Base-by-base conservation (phyloP, 2,888 invertebrate genomes). In the Megaustenia siamemsis region DNA sequence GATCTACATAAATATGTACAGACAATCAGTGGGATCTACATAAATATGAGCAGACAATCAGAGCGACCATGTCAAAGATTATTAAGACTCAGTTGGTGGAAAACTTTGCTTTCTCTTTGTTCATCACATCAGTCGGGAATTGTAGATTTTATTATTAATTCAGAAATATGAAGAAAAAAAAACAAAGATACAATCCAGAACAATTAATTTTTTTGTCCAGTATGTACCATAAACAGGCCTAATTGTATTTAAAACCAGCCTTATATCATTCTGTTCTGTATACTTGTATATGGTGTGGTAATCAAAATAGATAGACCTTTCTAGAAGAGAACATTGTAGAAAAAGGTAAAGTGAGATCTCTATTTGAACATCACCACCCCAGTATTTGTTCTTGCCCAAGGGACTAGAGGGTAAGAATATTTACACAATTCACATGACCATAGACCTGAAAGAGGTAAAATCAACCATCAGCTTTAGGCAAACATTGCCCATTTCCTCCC, bases 381-480 rank as follows among this genome's bases (percentile, higher is more conserved):
- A 32, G 32, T 73, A 21, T 73, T 73, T 73, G 73, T 73, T 73
- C 49, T 32, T 49, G 49, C 32, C 32, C 24, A 49, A n/a, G 49
- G 73, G 18, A 49, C 8, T 73, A 32, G 49, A 45, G 73, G 32
- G 49, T 73, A 49, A 49, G 49, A 49, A n/a, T 49, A 73, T 73
- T 73, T 73, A 49, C 73, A 73, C 32, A 73, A 49, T 45, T 32
- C 32, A 45, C 49, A 35, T 32, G 53, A 21, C 45, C 32, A 3
- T 6, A 49, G 73, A 49, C 4, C 73, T 73, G 73, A 73, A 73
- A 73, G 73, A 73, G 32, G 73, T 73, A 49, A 73, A 73, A 28
- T 32, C 32, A 73, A 49, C 49, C 18, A 73, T 45, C 45, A 24
- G 24, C 73, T 32, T 45, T 49, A 35, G 73, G 49, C 32, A 73